Conservation (phyloP, 2,797 vertebrate species). For the Gouania willdenowi region DNA sequence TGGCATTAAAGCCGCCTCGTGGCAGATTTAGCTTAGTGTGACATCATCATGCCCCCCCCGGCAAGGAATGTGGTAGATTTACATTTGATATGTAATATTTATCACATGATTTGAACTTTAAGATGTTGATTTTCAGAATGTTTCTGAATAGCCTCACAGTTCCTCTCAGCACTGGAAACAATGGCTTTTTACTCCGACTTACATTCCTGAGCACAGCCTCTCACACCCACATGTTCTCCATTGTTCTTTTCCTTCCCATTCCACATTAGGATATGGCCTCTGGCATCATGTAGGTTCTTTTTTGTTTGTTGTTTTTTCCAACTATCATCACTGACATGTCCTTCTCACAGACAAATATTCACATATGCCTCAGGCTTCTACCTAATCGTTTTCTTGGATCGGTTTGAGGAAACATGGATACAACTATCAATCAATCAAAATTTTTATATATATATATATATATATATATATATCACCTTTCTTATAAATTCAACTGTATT, state of each 20-base stretch:
- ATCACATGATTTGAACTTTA: not conserved
- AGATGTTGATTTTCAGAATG: slow-evolving; percentile 3
- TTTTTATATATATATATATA: no score
- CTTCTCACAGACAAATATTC: not conserved
- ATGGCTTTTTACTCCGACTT: slow-evolving; percentile 27
- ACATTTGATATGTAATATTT: not conserved
- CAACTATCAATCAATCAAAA: no score
- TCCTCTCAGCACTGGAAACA: slow-evolving; percentile 20
- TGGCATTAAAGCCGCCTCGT: not conserved
- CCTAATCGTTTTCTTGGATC: slow-evolving; percentile 27
- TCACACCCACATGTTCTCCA: slow-evolving; percentile 46
- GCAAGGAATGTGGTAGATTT: not conserved
- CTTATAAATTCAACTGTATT: no score
- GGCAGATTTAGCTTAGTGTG: not conserved
- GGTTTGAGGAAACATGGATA: slow-evolving; percentile 33
- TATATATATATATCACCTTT: no score
- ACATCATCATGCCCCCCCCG: not conserved
- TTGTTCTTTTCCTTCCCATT: slow-evolving; percentile 49
- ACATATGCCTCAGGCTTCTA: slow-evolving; percentile 25
- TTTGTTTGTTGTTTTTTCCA: slow-evolving; percentile 28
- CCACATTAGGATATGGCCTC: slow-evolving; percentile 12
- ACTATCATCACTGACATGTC: slow-evolving; percentile 21
- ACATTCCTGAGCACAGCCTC: slow-evolving; percentile 45
- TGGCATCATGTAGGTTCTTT: slow-evolving; percentile 7
- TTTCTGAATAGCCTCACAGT: slow-evolving; percentile 20